Percentiles rank a stretch among this genome's conserved stretches.
These are phyloP conservation scores for Andrena dorsata DNA, from an alignment of 2,888 invertebrate species.

Conservation along the genomic window DNA sequence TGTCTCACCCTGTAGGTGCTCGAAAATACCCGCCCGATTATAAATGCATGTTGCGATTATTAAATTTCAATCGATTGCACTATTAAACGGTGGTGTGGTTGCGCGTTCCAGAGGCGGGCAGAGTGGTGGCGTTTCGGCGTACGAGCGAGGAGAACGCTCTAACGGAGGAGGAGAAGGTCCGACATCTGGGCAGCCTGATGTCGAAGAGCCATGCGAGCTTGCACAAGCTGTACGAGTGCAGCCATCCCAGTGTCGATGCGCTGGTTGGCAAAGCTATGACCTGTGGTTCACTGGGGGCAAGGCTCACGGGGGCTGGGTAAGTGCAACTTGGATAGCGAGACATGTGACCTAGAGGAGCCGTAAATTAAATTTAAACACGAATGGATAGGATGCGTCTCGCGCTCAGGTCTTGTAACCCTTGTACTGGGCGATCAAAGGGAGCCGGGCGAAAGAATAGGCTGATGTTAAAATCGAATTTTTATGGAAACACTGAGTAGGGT, in stretches of 20 bases:
- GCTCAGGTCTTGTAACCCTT: neutral
- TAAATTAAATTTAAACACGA: constrained; percentile 29
- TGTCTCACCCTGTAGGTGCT: neutral
- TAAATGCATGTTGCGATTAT: constrained; percentile 9
- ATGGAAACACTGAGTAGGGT: neutral
- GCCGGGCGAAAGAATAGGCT: neutral
- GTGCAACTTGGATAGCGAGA: constrained; percentile 52
- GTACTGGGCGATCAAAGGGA: neutral
- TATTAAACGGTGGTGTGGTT: constrained; percentile 29
- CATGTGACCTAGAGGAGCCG: neutral
- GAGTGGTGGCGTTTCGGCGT: constrained; percentile 88
- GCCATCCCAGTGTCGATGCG: constrained; percentile 94
- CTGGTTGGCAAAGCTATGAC: constrained; percentile 91
- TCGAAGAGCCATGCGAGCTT: constrained; percentile 95
- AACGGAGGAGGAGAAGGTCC: constrained; percentile 84
- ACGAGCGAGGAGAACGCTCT: constrained; percentile 75
- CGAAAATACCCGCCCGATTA: neutral
- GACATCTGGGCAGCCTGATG: constrained; percentile 93
- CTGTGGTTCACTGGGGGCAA: constrained; percentile 91
- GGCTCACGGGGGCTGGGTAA: constrained; percentile 97
- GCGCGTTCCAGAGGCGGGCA: constrained; percentile 90
- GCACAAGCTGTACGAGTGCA: constrained; percentile 95
- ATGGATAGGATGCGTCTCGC: neutral
- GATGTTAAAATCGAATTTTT: neutral
- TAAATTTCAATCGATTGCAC: constrained; percentile 41